Evolutionary conservation across 1,140 invertebrate genomes (phyloP), one percentile per base, ranked within the genome.

Genomic region (Paralvinella palmiformis): DNA sequence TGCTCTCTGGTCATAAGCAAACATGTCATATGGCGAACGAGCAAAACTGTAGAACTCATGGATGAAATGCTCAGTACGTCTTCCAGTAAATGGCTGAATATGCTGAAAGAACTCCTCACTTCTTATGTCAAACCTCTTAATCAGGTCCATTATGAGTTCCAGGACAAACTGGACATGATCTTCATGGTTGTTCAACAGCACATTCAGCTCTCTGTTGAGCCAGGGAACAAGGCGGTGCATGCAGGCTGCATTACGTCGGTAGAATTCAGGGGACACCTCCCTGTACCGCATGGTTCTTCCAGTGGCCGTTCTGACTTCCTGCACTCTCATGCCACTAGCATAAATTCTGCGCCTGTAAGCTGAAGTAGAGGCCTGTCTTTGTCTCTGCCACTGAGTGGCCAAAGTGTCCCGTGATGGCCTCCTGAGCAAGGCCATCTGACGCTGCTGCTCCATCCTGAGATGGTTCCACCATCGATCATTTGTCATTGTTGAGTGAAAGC

Each of bases 41-140:
- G 92, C 91, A 83, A 91, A 97, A 75, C 86, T 87, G 66, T 88
- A 87, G 64, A 96, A 85, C 75, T 97, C 94, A 72, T 95, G 91
- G 37, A 92, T 84, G 79, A 97, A 96, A 75, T 94, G 91, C 20
- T 72, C 63, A 17, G 82, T 81, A 41, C 76, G 64, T 5, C 69
- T 58, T 10, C 75, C 75, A 59, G 81, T 63, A 61, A 79, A 79
- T n/a, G 80, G 79, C 29, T 71, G 70, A 13, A 85, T 67, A 33
- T 78, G 76, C 41, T 77, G 83, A 24, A 85, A 84, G 78, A 96
- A 94, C 71, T 86, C 85, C 5, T 80, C 70, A 55, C 89, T 90
- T 58, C 85, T 83, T 64, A 96, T 92, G 67, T 88, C 85, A 73
- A 86, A 85, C 55, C 82, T 78, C 15, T 83, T 83, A 31, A 94